phyloP scores from a whole-genome alignment of 2,888 invertebrate genomes.

The Piscicola geometra region DNA sequence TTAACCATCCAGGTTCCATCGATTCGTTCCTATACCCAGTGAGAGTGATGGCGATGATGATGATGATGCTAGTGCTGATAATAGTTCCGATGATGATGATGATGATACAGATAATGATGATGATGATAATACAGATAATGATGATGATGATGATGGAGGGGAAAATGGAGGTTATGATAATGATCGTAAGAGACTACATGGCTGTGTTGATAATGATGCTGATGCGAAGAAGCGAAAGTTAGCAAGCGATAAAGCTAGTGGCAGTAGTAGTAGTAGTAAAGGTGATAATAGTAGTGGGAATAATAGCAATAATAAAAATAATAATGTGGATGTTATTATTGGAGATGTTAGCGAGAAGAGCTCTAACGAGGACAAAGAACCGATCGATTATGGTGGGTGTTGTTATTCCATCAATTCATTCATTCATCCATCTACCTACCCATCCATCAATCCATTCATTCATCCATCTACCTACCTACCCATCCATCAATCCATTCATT shows the following conservation, averaged over 20 bases:
- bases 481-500: not conserved
- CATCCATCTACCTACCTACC: too few relatives aligned
- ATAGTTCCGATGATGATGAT: conserved; percentile 23
- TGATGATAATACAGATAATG: not conserved
- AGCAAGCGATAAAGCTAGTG: not conserved
- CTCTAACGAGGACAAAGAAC: not conserved
- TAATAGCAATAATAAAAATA: not conserved
- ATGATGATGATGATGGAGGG: not conserved
- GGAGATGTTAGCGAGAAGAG: not conserved
- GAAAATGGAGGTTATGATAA: not conserved
- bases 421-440: not conserved
- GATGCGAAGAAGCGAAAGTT: not conserved
- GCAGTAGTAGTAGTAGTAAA: not conserved
- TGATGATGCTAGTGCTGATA: conserved; percentile 2
- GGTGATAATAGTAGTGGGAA: not conserved
- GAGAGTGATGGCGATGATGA: conserved; percentile 5
- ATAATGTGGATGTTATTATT: not conserved
- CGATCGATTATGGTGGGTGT: not conserved
- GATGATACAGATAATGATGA: conserved; percentile 18
- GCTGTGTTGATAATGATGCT: not conserved
- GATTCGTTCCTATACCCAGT: conserved; percentile 14
- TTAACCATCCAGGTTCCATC: conserved; percentile 13
- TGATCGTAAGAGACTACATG: not conserved
- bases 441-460: too few relatives aligned
- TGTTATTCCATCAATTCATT: not conserved